Conservation (phyloP, 2,888 invertebrate species). For the Agriopis aurantiaria region DNA sequence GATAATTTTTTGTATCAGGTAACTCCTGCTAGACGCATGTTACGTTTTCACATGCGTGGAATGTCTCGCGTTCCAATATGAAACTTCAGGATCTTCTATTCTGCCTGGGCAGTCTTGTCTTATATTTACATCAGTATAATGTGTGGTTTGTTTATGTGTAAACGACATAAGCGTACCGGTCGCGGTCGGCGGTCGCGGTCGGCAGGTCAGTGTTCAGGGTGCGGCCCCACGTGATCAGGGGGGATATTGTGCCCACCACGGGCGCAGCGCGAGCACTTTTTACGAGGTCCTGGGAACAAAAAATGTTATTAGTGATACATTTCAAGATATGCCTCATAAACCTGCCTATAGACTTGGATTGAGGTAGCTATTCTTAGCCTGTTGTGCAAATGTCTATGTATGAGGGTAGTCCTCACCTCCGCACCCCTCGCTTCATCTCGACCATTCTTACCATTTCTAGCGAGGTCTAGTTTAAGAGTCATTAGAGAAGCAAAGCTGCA, state of each 20-base stretch:
- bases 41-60: background rate
- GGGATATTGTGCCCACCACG: slow-evolving; percentile 83
- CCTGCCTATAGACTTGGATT: background rate
- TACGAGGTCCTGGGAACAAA: slow-evolving; percentile 66
- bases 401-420: too few relatives aligned
- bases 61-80: background rate
- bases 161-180: slow-evolving; percentile 75
- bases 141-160: slow-evolving; percentile 55
- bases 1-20: background rate
- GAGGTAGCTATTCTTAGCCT: background rate
- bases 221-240: slow-evolving; percentile 80
- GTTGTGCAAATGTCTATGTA: too few relatives aligned
- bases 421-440: too few relatives aligned
- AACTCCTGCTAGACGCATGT: background rate
- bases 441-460: too few relatives aligned
- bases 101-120: slow-evolving; percentile 1
- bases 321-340: background rate
- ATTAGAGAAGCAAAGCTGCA: too few relatives aligned
- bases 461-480: too few relatives aligned
- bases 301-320: background rate
- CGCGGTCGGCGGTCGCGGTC: slow-evolving; percentile 56
- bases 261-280: slow-evolving; percentile 82
- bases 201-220: slow-evolving; percentile 81
- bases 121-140: background rate
- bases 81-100: background rate